Evolutionary conservation across 1,140 invertebrate species (phyloP).

Genomic region (Hycleus cichorii): DNA sequence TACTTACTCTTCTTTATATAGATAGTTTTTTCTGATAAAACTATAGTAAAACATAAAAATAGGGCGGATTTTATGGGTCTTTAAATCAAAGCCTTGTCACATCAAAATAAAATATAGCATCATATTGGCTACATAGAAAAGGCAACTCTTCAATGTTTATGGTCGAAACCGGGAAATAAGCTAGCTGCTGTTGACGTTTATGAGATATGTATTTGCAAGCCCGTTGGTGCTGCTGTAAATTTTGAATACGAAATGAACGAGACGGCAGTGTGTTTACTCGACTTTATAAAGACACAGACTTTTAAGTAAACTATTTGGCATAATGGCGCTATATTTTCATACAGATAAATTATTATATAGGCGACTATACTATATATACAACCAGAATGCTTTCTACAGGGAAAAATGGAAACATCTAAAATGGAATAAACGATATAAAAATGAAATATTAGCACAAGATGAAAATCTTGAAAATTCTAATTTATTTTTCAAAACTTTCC

Average conservation of each 20-base stretch:
- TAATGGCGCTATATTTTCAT: no score
- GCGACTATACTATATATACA: no score
- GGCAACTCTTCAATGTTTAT: slow-evolving; percentile 35
- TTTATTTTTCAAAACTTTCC: no score
- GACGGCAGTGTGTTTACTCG: slow-evolving; percentile 15
- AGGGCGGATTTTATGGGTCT: slow-evolving; percentile 33
- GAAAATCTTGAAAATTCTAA: no score
- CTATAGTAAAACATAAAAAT: slow-evolving; percentile 25
- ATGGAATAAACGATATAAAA: no score
- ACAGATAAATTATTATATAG: no score
- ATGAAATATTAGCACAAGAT: no score
- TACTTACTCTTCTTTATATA: slow-evolving; percentile 2
- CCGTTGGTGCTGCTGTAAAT: slow-evolving; percentile 26
- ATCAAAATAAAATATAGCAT: slow-evolving; percentile 39
- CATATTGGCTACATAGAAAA: slow-evolving; percentile 36
- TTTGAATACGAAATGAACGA: slow-evolving; percentile 27
- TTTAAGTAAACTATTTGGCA: slow-evolving; percentile 11
- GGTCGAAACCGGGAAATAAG: slow-evolving; percentile 30
- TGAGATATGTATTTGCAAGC: slow-evolving; percentile 33
- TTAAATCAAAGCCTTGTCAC: slow-evolving; percentile 36
- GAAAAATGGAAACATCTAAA: no score
- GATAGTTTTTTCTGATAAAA: slow-evolving; percentile 7
- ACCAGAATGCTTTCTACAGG: no score
- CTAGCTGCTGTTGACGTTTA: slow-evolving; percentile 33
- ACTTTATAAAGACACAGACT: slow-evolving; percentile 23